Conservation (phyloP, 2,888 invertebrate genomes). For the Didymodactylos carnosus region DNA sequence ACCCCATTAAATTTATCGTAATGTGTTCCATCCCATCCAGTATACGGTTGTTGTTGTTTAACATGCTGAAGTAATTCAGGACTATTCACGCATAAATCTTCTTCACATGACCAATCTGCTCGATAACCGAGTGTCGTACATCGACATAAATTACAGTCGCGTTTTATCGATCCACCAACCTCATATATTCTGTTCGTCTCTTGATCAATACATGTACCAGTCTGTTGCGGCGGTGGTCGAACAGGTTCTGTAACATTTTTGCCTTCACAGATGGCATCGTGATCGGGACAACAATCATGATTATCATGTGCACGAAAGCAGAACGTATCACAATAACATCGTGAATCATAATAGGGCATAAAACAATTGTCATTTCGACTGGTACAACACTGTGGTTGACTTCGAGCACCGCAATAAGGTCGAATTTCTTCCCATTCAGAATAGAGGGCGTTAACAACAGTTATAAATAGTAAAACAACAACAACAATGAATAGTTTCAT, state of each 20-base stretch:
- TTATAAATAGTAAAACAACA: too few species aligned
- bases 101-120: background rate
- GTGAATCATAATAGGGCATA: conserved; percentile 13
- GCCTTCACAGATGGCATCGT: background rate
- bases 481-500: too few species aligned
- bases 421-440: background rate
- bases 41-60: background rate
- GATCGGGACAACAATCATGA: conserved; percentile 14
- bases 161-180: background rate
- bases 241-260: background rate
- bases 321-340: conserved; percentile 15
- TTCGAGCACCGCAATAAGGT: background rate
- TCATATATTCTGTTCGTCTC: background rate
- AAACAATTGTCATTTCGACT: conserved; percentile 11
- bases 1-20: background rate
- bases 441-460: too few species aligned
- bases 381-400: background rate
- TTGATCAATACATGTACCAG: background rate
- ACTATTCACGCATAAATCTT: background rate
- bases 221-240: background rate
- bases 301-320: conserved; percentile 3
- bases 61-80: background rate
- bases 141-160: background rate
- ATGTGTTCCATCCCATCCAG: background rate
- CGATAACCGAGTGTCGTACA: background rate